These are phyloP conservation scores for Lasius platythorax DNA, from an alignment of 2,888 invertebrate genomes.

Conservation along the genomic window DNA sequence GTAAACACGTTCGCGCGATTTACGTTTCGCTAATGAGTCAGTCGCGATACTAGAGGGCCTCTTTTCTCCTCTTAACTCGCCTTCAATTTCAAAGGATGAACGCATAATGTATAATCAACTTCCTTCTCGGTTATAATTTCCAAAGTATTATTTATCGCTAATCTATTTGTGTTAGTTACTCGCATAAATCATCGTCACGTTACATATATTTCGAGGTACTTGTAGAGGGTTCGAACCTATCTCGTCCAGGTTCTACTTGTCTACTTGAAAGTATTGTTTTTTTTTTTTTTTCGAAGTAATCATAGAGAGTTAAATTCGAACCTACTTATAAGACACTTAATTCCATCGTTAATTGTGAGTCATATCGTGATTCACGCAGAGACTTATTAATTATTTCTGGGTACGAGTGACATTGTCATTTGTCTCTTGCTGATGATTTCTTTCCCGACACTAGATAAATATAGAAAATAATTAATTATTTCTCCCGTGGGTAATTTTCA, in stretches of 20 bases:
- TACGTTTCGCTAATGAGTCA: slow-evolving; percentile 6
- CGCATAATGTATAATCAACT: slow-evolving; percentile 3
- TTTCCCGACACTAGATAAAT: not conserved
- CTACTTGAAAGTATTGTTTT: too few relatives aligned
- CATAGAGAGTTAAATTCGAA: too few relatives aligned
- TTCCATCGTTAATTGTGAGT: not conserved
- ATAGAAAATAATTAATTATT: not conserved
- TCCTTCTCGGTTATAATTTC: not conserved
- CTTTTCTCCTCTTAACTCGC: not conserved
- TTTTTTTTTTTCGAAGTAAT: too few relatives aligned
- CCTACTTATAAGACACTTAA: too few relatives aligned
- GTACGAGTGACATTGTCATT: not conserved
- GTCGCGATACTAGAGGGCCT: not conserved
- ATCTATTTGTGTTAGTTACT: not conserved
- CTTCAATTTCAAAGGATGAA: slow-evolving; percentile 1
- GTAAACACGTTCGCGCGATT: slow-evolving; percentile 16
- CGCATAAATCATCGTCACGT: not conserved
- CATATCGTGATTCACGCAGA: not conserved
- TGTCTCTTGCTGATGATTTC: not conserved
- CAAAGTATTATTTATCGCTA: not conserved
- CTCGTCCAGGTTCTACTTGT: too few relatives aligned
- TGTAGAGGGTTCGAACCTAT: too few relatives aligned
- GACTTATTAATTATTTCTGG: not conserved
- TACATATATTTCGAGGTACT: too few relatives aligned
- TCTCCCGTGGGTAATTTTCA: not conserved